Base-by-base conservation (phyloP, 1,140 invertebrate genomes). In the Rhynchophorus ferrugineus region DNA sequence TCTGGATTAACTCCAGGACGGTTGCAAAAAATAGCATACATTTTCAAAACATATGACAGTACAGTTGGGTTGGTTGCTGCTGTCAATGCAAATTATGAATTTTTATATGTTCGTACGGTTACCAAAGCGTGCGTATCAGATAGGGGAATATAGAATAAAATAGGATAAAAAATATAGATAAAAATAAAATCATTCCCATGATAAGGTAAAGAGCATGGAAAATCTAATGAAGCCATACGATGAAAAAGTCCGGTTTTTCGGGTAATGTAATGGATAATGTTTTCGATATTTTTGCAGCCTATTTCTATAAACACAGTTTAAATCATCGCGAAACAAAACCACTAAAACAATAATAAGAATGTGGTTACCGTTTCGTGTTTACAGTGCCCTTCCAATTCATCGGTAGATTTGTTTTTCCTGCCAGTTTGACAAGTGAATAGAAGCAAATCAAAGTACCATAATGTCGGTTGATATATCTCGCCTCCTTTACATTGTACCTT, bases 1-100 rank as follows among this genome's bases (percentile, higher is more conserved):
- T n/a, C 54, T 58, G 3, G 3, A 33, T 7, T 1, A 24, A 37
- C 56, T 51, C 2, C 3, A 17, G 9, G n/a, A 19, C 3, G 22
- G 2, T 37, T 74, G 75, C 35, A 58, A 63, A 5, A 53, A 65
- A 7, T 79, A 63, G n/a, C n/a, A 67, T 74, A 61, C 29, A 78
- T 78, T 58, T 77, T 77, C 50, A 78, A 78, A 54, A 54, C 62
- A 17, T 67, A 51, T 59, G 16, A 60, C 55, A 46, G 69, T 69
- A 37, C 77, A 37, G 73, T 78, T n/a, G n/a, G n/a, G 17, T 58
- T 78, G 13, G 54, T 78, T 49, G 75, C 69, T 2, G 38, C 75
- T 44, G 68, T 67, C 11, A 73, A 78, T 66, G 69, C 64, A n/a
- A 56, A 76, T 38, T 75, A 74, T 57, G 65, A 64, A 47, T 78